Percentiles rank a stretch among this genome's conserved stretches.
phyloP scores from a whole-genome alignment of 2,113 vertebrate genomes.

The Melospiza melodia region DNA sequence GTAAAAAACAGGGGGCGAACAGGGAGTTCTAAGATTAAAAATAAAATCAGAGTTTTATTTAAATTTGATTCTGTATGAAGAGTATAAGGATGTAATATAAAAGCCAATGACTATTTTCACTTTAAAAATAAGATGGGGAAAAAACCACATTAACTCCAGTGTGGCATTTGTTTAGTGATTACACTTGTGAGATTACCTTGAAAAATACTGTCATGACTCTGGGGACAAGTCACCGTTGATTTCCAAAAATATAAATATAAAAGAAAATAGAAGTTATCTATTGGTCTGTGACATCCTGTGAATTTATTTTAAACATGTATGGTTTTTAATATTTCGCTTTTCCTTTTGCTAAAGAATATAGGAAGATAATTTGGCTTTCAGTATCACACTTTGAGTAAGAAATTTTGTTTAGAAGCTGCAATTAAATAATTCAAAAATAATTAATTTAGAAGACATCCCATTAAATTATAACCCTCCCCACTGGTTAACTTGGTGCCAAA shows the following conservation, averaged over 20 bases:
- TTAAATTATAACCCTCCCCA: slow-evolving; percentile 82
- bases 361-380: slow-evolving; percentile 26
- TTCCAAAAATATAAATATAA: slow-evolving; percentile 50
- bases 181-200: not conserved
- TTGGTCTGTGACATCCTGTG: not conserved
- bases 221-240: not conserved
- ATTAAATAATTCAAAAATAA: slow-evolving; percentile 84
- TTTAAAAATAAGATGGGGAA: not conserved
- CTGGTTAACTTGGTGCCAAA: slow-evolving; percentile 80
- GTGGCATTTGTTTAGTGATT: slow-evolving; percentile 3
- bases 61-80: not conserved
- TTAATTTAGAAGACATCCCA: slow-evolving; percentile 83
- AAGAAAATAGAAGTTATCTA: not conserved
- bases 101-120: slow-evolving; percentile 17
- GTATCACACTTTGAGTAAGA: slow-evolving; percentile 55
- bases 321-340: not conserved
- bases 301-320: slow-evolving; percentile 20
- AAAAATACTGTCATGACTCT: slow-evolving; percentile 12
- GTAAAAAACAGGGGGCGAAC: not conserved
- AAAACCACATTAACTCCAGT: not conserved
- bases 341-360: not conserved
- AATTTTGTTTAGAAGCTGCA: slow-evolving; percentile 76
- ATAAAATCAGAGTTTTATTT: slow-evolving; percentile 22
- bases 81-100: not conserved
- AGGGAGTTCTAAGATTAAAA: not conserved